Conservation (phyloP, 2,888 invertebrate species). For the Phengaris alcon region DNA sequence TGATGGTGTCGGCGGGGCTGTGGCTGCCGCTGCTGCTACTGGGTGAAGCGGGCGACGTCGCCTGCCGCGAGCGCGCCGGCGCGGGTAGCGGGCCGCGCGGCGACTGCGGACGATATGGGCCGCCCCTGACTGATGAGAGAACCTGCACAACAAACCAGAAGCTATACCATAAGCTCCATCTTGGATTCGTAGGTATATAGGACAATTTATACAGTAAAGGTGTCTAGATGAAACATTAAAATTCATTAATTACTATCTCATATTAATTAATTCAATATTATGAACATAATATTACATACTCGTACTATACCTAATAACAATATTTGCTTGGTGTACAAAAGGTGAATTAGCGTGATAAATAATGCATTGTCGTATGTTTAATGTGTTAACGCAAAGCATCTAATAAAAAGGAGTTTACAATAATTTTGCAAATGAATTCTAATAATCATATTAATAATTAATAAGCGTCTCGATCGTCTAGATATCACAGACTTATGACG, state of each 20-base stretch:
- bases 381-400: not conserved
- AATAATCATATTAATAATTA: not conserved
- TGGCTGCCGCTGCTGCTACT: constrained; percentile 91
- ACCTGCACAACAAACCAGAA: constrained; percentile 58
- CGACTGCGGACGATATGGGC: constrained; percentile 85
- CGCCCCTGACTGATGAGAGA: constrained; percentile 86
- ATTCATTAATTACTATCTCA: too few relatives aligned
- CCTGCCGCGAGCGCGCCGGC: constrained; percentile 72
- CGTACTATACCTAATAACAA: too few relatives aligned
- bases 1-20: constrained; percentile 88
- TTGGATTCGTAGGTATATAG: not conserved
- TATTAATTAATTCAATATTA: too few relatives aligned
- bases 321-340: too few relatives aligned
- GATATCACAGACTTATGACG: not conserved
- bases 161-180: not conserved
- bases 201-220: not conserved
- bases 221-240: too few relatives aligned
- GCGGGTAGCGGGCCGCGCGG: constrained; percentile 81
- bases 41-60: constrained; percentile 89
- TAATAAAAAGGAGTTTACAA: not conserved
- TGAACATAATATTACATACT: too few relatives aligned
- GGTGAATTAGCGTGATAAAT: too few relatives aligned
- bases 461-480: not conserved
- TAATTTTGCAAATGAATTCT: not conserved
- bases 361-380: not conserved